A percentile compares a stretch with the other conserved stretches of the same genome.
These are phyloP conservation scores for Nasonia giraulti DNA, from an alignment of 1,140 invertebrate species.

Conservation along the genomic window DNA sequence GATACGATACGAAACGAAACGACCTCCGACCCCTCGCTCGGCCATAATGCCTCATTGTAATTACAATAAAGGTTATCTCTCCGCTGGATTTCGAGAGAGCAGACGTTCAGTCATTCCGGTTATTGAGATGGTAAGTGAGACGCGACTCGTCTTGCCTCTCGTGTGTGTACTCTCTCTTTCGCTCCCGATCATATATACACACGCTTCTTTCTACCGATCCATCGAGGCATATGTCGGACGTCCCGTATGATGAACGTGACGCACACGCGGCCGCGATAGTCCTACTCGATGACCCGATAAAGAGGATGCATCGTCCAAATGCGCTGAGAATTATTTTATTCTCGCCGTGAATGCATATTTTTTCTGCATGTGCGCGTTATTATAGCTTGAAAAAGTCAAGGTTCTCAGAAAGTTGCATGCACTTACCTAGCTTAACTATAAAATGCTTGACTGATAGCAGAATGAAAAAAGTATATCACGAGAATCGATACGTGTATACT, in stretches of 20 bases:
- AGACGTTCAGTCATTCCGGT: conserved; percentile 66
- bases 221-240: conserved; percentile 2
- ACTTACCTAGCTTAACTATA: too few relatives aligned
- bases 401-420: too few relatives aligned
- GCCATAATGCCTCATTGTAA: conserved; percentile 69
- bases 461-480: background rate
- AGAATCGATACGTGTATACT: background rate
- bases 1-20: background rate
- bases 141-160: conserved; percentile 42
- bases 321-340: background rate
- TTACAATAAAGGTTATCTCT: conserved; percentile 69
- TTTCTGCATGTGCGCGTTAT: background rate
- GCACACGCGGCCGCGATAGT: background rate
- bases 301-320: conserved; percentile 13
- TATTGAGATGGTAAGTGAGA: conserved; percentile 70
- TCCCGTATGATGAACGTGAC: background rate
- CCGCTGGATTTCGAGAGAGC: conserved; percentile 58
- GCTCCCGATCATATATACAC: background rate
- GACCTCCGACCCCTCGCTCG: conserved; percentile 57
- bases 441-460: too few relatives aligned
- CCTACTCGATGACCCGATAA: conserved; percentile 36
- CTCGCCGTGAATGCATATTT: too few relatives aligned
- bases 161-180: conserved; percentile 26
- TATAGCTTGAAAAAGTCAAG: background rate
- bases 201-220: conserved; percentile 5